phyloP scores from a whole-genome alignment of 2,113 vertebrate species.

The Toxotes jaculatrix region DNA sequence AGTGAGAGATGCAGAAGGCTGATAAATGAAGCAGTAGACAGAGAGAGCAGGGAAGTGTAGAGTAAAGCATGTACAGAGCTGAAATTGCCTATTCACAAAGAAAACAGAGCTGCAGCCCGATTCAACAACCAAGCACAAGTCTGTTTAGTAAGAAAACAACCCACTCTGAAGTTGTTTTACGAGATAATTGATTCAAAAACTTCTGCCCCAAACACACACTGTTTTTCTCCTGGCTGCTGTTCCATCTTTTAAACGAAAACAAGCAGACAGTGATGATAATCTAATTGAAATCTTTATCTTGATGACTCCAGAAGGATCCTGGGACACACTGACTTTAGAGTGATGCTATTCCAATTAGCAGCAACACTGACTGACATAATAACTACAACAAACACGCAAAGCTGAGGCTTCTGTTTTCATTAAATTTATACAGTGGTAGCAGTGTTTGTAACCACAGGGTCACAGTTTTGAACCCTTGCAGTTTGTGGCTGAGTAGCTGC shows the following conservation, averaged over 20 bases:
- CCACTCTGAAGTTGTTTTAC: conserved; percentile 16
- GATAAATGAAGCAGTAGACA: conserved; percentile 3
- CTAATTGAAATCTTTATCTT: conserved; percentile 12
- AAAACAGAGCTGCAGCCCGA: conserved; percentile 38
- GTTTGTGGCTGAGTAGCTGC: too few species aligned
- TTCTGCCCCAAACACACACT: neutral
- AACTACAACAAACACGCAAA: neutral
- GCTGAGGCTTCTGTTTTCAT: neutral
- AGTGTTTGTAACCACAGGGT: neutral
- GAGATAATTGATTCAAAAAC: conserved; percentile 21
- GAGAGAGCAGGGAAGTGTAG: neutral
- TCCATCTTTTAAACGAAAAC: conserved; percentile 10
- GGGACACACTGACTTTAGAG: neutral
- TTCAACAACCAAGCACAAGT: conserved; percentile 34
- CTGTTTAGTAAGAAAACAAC: conserved; percentile 68
- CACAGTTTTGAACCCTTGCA: neutral
- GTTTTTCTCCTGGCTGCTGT: conserved; percentile 3
- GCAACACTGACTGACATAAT: neutral
- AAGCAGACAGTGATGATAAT: neutral
- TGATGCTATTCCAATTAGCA: neutral
- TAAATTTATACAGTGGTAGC: neutral
- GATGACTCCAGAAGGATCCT: conserved; percentile 17
- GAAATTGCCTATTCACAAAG: conserved; percentile 13
- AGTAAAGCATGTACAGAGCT: neutral
- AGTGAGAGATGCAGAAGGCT: conserved; percentile 29